Evolutionary conservation across 2,113 vertebrate species (phyloP).

Genomic region (Tyrannus savana): DNA sequence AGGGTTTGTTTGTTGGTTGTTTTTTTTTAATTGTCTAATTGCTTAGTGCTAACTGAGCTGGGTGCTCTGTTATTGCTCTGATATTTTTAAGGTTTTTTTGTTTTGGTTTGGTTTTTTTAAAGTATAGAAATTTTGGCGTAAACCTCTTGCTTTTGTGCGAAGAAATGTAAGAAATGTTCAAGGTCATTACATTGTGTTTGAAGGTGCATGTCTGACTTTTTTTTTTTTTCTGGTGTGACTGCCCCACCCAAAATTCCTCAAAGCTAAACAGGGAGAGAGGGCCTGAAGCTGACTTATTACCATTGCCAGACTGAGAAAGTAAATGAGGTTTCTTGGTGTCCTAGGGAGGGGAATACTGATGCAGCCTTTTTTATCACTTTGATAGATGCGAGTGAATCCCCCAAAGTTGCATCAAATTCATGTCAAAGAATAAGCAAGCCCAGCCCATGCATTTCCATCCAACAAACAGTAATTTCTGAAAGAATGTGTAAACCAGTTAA

Average conservation of each 20-base stretch:
- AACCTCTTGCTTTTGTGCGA: neutral
- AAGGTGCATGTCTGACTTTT: neutral
- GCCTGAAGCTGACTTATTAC: neutral
- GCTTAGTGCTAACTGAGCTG: neutral
- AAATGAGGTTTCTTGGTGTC: neutral
- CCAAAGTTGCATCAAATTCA: neutral
- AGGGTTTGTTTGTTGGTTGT: rapidly evolving
- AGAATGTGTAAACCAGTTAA: neutral
- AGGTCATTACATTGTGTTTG: neutral
- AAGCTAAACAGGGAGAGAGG: neutral
- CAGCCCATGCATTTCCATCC: rapidly evolving
- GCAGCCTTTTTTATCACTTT: neutral
- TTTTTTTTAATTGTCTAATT: neutral
- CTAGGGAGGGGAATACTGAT: neutral
- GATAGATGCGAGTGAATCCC: neutral
- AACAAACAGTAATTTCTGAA: neutral
- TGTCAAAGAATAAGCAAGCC: neutral
- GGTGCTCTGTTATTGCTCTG: neutral
- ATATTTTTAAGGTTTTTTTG: neutral
- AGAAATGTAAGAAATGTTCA: neutral
- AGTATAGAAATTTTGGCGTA: neutral
- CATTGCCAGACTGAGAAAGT: neutral
- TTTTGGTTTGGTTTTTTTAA: neutral
- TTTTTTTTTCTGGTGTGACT: neutral
- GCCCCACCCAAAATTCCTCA: constrained; percentile 29